Evolutionary conservation across 2,113 vertebrate species (phyloP).

Genomic region (Dipodomys ordii): DNA sequence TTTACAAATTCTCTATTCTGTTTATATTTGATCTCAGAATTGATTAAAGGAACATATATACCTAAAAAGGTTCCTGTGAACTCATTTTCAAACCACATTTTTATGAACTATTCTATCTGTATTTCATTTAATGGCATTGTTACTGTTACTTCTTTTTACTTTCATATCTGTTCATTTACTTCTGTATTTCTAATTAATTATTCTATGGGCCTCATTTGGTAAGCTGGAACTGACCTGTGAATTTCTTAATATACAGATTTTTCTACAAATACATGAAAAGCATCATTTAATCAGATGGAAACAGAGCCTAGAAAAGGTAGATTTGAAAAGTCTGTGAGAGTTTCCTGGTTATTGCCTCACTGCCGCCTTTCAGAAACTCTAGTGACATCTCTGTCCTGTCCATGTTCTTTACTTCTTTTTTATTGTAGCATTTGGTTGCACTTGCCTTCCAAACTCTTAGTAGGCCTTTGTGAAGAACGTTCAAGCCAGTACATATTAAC

Average conservation of each 20-base stretch:
- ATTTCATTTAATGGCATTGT: not conserved
- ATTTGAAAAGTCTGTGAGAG: not conserved
- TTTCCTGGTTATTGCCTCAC: not conserved
- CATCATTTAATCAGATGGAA: not conserved
- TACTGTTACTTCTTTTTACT: not conserved
- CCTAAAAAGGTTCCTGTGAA: not conserved
- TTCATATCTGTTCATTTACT: not conserved
- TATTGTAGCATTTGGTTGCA: not conserved
- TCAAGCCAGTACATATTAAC: not conserved
- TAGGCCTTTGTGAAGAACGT: not conserved
- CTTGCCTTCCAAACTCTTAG: not conserved
- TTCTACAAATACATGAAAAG: not conserved
- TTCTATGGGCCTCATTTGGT: not conserved
- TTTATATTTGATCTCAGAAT: not conserved
- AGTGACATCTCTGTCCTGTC: too few species aligned
- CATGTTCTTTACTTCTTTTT: too few species aligned
- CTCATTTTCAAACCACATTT: not conserved
- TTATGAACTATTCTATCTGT: not conserved
- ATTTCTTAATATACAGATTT: not conserved
- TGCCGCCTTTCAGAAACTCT: not conserved
- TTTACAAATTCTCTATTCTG: not conserved
- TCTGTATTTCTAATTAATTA: not conserved
- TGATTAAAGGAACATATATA: not conserved
- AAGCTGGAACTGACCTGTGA: not conserved
- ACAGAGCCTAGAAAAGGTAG: not conserved